Percentiles rank a stretch among this genome's conserved stretches.
Evolutionary conservation across 2,113 vertebrate species (phyloP).

Genomic region (Drymodes brunneopygia): DNA sequence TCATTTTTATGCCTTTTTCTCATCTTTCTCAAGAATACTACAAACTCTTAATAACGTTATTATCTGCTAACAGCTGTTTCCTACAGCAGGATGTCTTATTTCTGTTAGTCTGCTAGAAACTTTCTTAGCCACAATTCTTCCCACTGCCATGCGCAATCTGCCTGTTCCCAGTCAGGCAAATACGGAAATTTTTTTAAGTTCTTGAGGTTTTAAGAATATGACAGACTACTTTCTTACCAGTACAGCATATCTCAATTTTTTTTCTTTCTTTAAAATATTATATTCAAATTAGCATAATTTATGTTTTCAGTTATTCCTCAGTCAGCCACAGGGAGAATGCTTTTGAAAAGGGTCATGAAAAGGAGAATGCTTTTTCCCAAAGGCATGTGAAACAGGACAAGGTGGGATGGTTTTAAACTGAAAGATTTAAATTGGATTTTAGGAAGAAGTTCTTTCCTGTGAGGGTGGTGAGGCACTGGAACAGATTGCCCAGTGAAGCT

Average conservation of each 20-base stretch:
- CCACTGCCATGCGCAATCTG: background rate
- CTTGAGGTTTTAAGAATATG: background rate
- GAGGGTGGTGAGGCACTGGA: no score
- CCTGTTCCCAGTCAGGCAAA: background rate
- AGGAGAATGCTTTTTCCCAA: background rate
- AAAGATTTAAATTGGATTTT: background rate
- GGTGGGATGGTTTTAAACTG: background rate
- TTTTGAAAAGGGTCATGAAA: background rate
- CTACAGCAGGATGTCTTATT: background rate
- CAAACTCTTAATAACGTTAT: background rate
- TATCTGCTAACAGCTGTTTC: background rate
- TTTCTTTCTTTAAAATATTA: background rate
- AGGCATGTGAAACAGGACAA: background rate
- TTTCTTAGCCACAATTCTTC: background rate
- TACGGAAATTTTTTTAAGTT: background rate
- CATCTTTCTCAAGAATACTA: background rate
- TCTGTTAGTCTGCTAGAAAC: background rate
- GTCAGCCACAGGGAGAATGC: background rate
- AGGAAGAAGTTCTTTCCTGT: background rate
- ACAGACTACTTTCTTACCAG: background rate
- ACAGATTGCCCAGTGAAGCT: fast-evolving
- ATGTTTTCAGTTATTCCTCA: background rate
- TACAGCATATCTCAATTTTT: background rate
- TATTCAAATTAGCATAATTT: background rate
- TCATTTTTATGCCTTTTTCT: background rate